A percentile compares a stretch with the other conserved stretches of the same genome.
These are phyloP conservation scores for Trichopria drosophilae DNA, from an alignment of 2,888 invertebrate species.

Conservation along the genomic window DNA sequence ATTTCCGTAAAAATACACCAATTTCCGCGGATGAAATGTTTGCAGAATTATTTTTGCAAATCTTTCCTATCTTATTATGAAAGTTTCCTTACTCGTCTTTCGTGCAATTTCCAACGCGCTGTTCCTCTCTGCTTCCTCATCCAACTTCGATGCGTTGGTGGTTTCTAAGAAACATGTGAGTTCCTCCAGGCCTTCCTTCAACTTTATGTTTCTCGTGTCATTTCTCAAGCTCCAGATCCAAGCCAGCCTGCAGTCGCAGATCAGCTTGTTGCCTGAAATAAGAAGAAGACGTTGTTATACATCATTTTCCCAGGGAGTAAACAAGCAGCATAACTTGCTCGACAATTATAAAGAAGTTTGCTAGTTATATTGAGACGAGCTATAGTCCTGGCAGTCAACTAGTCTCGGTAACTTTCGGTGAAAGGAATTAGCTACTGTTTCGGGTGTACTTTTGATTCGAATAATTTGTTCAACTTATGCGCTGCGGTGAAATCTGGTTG, in stretches of 20 bases:
- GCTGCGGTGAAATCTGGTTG: no score
- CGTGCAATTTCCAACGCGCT: conserved; percentile 48
- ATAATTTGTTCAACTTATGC: no score
- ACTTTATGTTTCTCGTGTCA: conserved; percentile 73
- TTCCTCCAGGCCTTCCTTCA: conserved; percentile 70
- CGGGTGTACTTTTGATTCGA: no score
- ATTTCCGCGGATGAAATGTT: conserved; percentile 23
- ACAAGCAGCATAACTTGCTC: no score
- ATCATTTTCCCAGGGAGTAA: no score
- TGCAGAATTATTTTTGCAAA: conserved; percentile 14
- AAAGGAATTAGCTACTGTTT: no score
- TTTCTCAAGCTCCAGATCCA: conserved; percentile 78
- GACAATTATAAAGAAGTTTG: no score
- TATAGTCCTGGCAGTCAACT: no score
- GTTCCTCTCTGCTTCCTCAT: conserved; percentile 47
- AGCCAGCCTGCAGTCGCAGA: conserved; percentile 79
- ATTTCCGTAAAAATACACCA: no score
- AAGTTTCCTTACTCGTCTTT: conserved; percentile 44
- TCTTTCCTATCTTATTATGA: conserved; percentile 22
- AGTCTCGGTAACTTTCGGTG: no score
- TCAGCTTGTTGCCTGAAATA: conserved; percentile 75
- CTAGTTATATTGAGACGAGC: no score
- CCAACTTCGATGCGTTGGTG: conserved; percentile 45
- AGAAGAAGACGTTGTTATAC: conserved; percentile 2
- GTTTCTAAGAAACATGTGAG: conserved; percentile 71